phyloP scores from a whole-genome alignment of 2,888 invertebrate species.

The Saturnia japonica region DNA sequence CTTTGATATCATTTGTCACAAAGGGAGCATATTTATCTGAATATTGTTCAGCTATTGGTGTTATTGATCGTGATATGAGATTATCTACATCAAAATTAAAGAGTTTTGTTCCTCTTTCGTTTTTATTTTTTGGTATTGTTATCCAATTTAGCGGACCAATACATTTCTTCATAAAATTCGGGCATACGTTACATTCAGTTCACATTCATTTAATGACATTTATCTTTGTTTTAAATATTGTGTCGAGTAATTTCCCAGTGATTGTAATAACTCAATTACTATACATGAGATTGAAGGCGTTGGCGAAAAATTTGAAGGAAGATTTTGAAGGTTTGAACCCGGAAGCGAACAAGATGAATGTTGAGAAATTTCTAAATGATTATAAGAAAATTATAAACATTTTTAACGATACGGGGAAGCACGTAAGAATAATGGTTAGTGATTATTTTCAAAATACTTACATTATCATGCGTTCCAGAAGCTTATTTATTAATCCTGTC shows the following conservation, averaged over 20 bases:
- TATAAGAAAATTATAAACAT: no score
- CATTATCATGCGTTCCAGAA: no score
- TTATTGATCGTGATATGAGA: neutral
- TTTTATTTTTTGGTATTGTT: neutral
- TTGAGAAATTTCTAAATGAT: no score
- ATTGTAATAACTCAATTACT: no score
- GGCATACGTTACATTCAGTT: neutral
- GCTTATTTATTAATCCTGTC: no score
- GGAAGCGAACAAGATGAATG: no score
- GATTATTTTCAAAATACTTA: no score
- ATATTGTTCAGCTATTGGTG: no score
- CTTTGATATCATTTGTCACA: no score
- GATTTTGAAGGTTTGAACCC: neutral
- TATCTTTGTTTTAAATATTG: neutral
- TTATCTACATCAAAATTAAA: neutral
- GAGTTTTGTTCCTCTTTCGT: neutral
- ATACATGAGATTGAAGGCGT: neutral
- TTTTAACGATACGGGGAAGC: no score
- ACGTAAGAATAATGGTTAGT: no score
- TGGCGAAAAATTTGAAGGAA: neutral
- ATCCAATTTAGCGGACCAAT: neutral
- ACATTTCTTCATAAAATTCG: neutral
- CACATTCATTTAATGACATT: neutral
- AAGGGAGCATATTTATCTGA: no score
- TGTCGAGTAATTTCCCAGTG: neutral